Evolutionary conservation across 30 jellyfish, hydroid and myxozoan species (phyloP), one percentile per base, ranked within the genome.

Genomic region (Hydractinia symbiolongicarpus): DNA sequence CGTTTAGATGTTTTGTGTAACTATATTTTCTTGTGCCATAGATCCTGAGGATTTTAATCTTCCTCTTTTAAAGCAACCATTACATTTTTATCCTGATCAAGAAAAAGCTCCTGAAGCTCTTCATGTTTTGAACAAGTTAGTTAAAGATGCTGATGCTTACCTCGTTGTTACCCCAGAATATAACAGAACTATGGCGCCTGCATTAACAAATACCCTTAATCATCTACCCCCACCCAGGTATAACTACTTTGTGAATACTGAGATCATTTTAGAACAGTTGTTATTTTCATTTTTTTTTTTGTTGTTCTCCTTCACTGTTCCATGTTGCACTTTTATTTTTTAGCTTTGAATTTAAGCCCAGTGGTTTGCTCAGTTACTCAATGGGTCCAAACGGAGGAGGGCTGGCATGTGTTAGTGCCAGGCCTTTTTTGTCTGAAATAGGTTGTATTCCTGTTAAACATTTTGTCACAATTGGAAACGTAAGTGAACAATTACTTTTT

Each of bases 171-270:
- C 93, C 7, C 90, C 97, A 6, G 97, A 90, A 64, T 90, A 90
- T 74, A 90, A 90, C 69, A 89, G 95, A 51, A 50, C 88, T 40
- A 66, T 81, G 14, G 95, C 97, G 4, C 97, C 97, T 61, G 97
- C 97, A 20, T 68, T 90, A 50, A 77, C 83, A 50, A 90, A 85
- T 85, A 81, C 83, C 4, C 20, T 90, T 84, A 85, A 90, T 76
- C 97, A 90, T 74, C 72, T 90, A 55, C 95, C 97, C 11, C 94
- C 94, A 5, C 73, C 95, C 70, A 90, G 97, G 97, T 86, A 16
- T 6, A 44, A 20, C 55, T 11, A 69, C 78, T 15, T 20, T 67
- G 19, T 58, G 69, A 11, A 0, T 58, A 30, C 2, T 30, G 44
- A 30, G 44, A 30, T 30, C 1, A 30, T 30, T 30, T 30, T 2